phyloP scores from a whole-genome alignment of 2,797 vertebrate species.

The Eptatretus atami region DNA sequence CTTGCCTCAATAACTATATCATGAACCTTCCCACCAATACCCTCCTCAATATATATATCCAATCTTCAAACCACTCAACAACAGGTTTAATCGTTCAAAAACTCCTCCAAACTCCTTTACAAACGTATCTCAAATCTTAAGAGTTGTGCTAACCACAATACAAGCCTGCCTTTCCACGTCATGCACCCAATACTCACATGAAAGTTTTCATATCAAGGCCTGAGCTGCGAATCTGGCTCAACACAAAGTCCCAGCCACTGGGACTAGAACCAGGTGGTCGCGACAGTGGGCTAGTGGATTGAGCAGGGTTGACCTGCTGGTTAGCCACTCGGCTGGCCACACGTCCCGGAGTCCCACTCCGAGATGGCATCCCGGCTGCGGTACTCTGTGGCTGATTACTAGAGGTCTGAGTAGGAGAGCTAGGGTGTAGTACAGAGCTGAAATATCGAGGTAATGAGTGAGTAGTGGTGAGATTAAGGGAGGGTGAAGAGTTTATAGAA shows the following conservation, averaged over 20 bases:
- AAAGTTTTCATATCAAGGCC: slow-evolving; percentile 97
- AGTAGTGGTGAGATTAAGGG: slow-evolving; percentile 8
- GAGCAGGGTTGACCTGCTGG: not conserved
- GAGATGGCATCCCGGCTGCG: too few species aligned
- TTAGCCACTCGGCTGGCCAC: not conserved
- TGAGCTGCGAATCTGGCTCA: slow-evolving; percentile 79
- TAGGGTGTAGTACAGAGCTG: slow-evolving; percentile 1
- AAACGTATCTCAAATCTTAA: too few species aligned
- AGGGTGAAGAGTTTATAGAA: slow-evolving; percentile 10
- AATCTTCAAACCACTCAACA: too few species aligned
- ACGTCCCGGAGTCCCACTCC: too few species aligned
- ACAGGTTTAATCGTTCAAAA: too few species aligned
- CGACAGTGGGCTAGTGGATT: not conserved
- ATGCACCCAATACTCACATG: slow-evolving; percentile 38
- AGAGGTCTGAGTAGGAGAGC: not conserved
- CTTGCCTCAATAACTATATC: too few species aligned
- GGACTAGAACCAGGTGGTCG: slow-evolving; percentile 21
- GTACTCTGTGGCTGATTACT: too few species aligned
- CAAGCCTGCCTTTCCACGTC: too few species aligned
- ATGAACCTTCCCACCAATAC: too few species aligned
- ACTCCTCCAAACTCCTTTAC: too few species aligned
- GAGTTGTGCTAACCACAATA: too few species aligned
- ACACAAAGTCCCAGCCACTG: slow-evolving; percentile 93
- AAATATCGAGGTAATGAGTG: not conserved
- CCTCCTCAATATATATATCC: too few species aligned